A percentile compares a stretch with the other conserved stretches of the same genome.
Evolutionary conservation across 2,888 invertebrate genomes (phyloP).

Genomic region (Adineta ricciae): DNA sequence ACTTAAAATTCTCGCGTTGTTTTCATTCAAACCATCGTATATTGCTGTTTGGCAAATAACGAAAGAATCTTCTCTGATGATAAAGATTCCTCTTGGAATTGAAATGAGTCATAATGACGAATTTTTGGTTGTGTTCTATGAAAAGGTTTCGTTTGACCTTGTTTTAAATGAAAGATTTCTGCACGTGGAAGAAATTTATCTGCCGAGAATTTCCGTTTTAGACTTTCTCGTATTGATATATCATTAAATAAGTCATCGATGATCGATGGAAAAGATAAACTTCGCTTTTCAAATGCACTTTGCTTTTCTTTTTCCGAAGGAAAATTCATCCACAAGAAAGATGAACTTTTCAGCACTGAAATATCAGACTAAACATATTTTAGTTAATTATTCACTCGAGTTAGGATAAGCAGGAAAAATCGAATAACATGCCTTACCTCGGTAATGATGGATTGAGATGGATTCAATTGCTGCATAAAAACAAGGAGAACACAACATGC

Average conservation of each 20-base stretch:
- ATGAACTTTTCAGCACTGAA: background rate
- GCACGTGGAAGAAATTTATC: background rate
- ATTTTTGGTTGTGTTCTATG: background rate
- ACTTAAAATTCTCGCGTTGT: background rate
- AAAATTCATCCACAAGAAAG: background rate
- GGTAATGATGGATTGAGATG: background rate
- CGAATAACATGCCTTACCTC: background rate
- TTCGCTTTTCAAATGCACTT: background rate
- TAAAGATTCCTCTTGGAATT: background rate
- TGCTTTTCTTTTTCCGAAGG: background rate
- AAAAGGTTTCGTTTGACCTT: background rate
- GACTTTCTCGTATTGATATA: constrained; percentile 4
- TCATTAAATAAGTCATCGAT: constrained; percentile 6
- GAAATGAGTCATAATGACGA: background rate
- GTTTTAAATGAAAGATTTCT: background rate
- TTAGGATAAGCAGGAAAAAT: too few relatives aligned
- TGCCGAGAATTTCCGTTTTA: background rate
- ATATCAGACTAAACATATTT: background rate
- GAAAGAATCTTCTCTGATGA: background rate
- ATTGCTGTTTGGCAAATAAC: background rate
- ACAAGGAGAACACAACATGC: background rate
- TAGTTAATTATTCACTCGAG: too few relatives aligned
- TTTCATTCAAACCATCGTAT: background rate
- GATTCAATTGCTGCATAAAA: background rate
- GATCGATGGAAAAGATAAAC: background rate